Percentiles rank a stretch among this genome's conserved stretches.
Conservation (phyloP, 2,113 vertebrate species). For the pig (Sus scrofa) region DNA sequence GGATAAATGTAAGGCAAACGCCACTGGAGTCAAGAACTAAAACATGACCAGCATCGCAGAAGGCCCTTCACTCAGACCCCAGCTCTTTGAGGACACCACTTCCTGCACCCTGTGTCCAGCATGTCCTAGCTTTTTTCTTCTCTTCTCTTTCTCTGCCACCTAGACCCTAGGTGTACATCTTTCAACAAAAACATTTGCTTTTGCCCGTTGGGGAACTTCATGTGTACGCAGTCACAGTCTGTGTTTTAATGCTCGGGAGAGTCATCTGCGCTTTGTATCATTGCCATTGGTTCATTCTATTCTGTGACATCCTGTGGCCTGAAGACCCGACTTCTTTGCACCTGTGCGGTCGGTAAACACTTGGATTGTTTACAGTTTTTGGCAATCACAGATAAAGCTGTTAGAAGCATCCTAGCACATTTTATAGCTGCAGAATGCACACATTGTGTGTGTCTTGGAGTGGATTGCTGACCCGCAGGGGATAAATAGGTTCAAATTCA, state of each 20-base stretch:
- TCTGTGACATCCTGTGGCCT: accelerated
- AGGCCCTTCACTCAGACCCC: accelerated
- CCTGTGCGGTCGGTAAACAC: no score
- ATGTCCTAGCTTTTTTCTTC: not conserved
- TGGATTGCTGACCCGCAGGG: not conserved
- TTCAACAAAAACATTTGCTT: not conserved
- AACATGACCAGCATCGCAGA: accelerated
- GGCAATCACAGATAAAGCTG: not conserved
- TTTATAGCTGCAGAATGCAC: accelerated
- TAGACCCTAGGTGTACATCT: not conserved
- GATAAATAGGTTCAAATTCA: not conserved
- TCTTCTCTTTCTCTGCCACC: not conserved
- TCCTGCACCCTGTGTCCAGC: not conserved
- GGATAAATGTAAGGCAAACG: not conserved
- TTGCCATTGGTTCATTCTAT: accelerated
- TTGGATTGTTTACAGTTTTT: not conserved
- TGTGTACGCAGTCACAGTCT: accelerated
- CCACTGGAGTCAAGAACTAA: not conserved
- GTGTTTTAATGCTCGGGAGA: not conserved
- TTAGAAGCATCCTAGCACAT: accelerated
- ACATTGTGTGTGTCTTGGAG: not conserved
- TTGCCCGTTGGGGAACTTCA: not conserved
- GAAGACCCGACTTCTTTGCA: accelerated
- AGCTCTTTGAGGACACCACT: not conserved
- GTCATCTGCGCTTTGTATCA: accelerated